These are phyloP conservation scores for Andinoacara biseriatus DNA, from an alignment of 2,113 vertebrate species.

Conservation along the genomic window DNA sequence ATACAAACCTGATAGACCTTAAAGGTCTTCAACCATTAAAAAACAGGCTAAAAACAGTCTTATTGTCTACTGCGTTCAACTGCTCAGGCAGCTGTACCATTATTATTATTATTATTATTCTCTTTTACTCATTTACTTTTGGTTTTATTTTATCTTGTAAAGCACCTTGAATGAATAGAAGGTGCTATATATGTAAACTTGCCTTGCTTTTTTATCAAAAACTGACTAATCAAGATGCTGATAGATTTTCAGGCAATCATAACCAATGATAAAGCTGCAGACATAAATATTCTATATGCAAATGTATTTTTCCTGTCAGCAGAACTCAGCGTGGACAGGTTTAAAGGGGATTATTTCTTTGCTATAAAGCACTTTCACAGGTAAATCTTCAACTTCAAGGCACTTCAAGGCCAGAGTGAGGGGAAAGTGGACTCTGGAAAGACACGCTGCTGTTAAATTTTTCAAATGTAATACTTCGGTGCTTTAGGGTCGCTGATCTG, in stretches of 20 bases:
- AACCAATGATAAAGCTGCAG: not conserved
- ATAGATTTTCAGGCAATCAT: rapidly evolving
- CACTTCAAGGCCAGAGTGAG: not conserved
- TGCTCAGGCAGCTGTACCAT: not conserved
- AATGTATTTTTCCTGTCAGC: not conserved
- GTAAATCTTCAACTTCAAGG: not conserved
- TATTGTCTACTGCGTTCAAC: not conserved
- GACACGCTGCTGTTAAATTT: not conserved
- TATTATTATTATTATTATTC: not conserved
- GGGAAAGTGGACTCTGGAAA: not conserved
- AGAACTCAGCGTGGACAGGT: too few species aligned
- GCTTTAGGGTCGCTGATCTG: not conserved
- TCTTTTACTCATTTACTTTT: not conserved
- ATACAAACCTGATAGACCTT: too few species aligned
- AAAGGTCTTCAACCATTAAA: not conserved
- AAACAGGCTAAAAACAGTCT: not conserved
- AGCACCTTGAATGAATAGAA: not conserved
- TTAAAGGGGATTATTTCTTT: not conserved
- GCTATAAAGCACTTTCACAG: not conserved
- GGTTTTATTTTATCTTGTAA: not conserved
- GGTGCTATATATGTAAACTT: not conserved
- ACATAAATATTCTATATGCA: not conserved
- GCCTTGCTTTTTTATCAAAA: not conserved
- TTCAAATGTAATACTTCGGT: not conserved
- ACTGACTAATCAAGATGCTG: not conserved